Evolutionary conservation across 2,113 vertebrate genomes (phyloP).

Genomic region (Stegastes partitus): DNA sequence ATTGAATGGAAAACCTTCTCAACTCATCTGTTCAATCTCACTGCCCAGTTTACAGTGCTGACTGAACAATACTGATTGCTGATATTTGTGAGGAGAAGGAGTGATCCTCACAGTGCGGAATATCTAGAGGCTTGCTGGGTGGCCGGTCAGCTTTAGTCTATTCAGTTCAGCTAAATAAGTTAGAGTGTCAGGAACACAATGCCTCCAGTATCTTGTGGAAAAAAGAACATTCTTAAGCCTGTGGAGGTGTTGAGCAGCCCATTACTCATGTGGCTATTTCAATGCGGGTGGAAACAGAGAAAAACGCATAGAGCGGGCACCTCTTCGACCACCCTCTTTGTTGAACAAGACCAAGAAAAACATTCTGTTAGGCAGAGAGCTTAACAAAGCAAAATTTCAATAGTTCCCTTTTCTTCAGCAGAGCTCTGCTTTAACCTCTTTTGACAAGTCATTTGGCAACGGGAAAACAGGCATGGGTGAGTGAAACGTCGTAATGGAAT

Average conservation of each 20-base stretch:
- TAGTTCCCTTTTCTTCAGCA: constrained; percentile 25
- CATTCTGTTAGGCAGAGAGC: constrained; percentile 31
- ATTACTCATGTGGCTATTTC: constrained; percentile 73
- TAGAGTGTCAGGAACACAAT: constrained; percentile 73
- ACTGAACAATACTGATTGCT: constrained; percentile 46
- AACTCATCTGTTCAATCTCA: constrained; percentile 18
- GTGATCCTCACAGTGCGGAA: constrained; percentile 40
- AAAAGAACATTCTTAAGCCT: constrained; percentile 57
- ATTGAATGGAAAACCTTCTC: constrained; percentile 48
- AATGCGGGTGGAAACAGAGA: constrained; percentile 42
- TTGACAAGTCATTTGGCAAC: constrained; percentile 46
- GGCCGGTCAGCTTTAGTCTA: constrained; percentile 72
- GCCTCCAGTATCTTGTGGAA: constrained; percentile 59
- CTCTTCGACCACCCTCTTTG: constrained; percentile 58
- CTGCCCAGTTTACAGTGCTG: constrained; percentile 14
- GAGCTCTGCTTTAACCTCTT: constrained; percentile 51
- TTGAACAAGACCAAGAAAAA: constrained; percentile 57
- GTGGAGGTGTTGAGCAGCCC: constrained; percentile 72
- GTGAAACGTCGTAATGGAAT: constrained; percentile 29
- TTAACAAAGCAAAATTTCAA: constrained; percentile 37
- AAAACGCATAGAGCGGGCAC: constrained; percentile 33
- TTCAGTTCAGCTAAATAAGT: constrained; percentile 64
- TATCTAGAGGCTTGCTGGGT: constrained; percentile 70
- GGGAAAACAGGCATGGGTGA: constrained; percentile 6
- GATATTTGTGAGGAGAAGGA: constrained; percentile 58